Evolutionary conservation across 2,888 invertebrate genomes (phyloP), one percentile per base, ranked within the genome.

Genomic region (Desoria tigrina): DNA sequence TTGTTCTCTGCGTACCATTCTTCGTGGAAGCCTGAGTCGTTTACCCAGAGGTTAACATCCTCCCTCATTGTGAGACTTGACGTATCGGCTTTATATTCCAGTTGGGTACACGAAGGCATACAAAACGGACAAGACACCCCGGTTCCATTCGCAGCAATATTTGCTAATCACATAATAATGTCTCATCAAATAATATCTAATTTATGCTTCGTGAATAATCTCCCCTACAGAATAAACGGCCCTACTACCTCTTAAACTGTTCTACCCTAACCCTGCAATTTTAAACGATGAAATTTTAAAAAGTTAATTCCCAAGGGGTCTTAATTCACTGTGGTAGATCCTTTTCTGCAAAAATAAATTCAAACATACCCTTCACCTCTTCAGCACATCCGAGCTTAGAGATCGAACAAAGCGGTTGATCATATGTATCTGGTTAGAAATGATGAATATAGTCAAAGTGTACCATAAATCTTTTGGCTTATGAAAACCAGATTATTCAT

Each of bases 71-170:
- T 59, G 4, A 63, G 23, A 23, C 24, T 21, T 18, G 55, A 49
- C 14, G 27, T 45, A 18, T 54, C 49, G 11, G 50, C 21, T 26
- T 16, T 53, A 28, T 71, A 73, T 1, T 27, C 24, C 16, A 73
- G 61, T 62, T 68, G 67, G 1, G 61, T 57, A 42, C 73, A 73
- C 4, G 64, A 37, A 26, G 69, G 63, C 1, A 60, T 32, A 37
- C 73, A 73, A 6, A 39, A 4, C 2, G 14, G 11, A 42, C 65
- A 65, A 24, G 24, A 24, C 1, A 28, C 4, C 28, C 53, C 18
- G 37, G 42, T 51, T 50, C 53, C 28, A 28, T 39, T 45, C 16
- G 23, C 14, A 27, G 21, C 37, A 3, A 59, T 55, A 23, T 26
- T 49, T 32, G 18, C 53, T 61, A 23, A 2, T 28, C n/a, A 37